These are phyloP conservation scores for Triplophysa tibetana DNA, from an alignment of 2,113 vertebrate genomes.

Conservation along the genomic window DNA sequence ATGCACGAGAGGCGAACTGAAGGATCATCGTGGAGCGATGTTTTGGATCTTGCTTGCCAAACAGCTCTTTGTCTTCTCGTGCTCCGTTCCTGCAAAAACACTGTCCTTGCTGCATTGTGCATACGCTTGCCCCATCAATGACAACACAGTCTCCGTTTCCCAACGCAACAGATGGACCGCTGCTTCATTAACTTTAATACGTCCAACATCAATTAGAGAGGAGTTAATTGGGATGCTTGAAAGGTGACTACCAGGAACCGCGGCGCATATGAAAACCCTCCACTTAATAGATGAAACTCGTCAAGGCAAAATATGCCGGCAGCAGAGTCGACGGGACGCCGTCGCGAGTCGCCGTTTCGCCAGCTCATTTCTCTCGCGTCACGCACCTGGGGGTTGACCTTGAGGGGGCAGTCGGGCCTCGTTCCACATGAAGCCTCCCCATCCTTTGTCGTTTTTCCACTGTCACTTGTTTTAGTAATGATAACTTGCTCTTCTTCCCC, in stretches of 20 bases:
- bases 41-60: conserved; percentile 17
- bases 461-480: conserved; percentile 14
- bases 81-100: conserved; percentile 27
- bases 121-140: conserved; percentile 54
- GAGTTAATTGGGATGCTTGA: conserved; percentile 71
- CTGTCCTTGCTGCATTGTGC: conserved; percentile 57
- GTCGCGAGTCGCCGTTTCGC: conserved; percentile 18
- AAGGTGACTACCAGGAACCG: conserved; percentile 68
- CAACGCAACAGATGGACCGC: conserved; percentile 73
- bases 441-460: conserved; percentile 20
- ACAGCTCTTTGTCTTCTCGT: conserved; percentile 52
- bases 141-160: conserved; percentile 54
- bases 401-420: conserved; percentile 31
- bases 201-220: conserved; percentile 73
- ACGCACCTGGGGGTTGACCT: conserved; percentile 41
- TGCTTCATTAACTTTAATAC: conserved; percentile 77
- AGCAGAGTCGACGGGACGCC: conserved; percentile 24
- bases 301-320: conserved; percentile 54
- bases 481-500: neutral
- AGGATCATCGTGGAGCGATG: conserved; percentile 39
- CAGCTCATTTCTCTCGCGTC: conserved; percentile 18
- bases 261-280: conserved; percentile 57
- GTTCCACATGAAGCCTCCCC: neutral
- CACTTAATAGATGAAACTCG: conserved; percentile 61
- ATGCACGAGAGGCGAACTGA: conserved; percentile 58